Evolutionary conservation across 1,140 invertebrate genomes (phyloP).

Genomic region (Macrocentrus cingulum): DNA sequence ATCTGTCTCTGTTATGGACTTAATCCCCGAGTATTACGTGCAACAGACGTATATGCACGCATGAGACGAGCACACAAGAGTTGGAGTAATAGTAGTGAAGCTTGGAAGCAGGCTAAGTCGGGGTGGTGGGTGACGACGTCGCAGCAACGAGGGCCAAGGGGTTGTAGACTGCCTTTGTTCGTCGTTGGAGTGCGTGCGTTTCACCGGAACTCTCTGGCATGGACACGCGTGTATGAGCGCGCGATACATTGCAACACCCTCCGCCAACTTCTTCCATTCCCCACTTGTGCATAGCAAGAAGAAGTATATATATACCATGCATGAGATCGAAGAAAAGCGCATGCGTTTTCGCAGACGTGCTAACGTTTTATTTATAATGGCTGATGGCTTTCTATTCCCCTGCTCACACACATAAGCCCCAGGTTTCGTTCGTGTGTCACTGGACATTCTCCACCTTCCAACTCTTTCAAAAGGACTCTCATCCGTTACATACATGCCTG

Average conservation of each 20-base stretch:
- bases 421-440: neutral
- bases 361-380: conserved; percentile 56
- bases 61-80: neutral
- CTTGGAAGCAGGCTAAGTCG: conserved; percentile 1
- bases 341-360: conserved; percentile 19
- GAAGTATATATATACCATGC: conserved; percentile 7
- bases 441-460: too few species aligned
- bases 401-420: conserved; percentile 16
- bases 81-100: neutral
- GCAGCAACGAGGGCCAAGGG: conserved; percentile 8
- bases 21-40: conserved; percentile 9
- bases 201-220: conserved; percentile 29
- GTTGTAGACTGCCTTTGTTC: conserved; percentile 44
- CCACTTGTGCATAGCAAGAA: conserved; percentile 11
- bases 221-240: neutral
- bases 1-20: too few species aligned
- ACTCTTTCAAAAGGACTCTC: too few species aligned
- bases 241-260: neutral
- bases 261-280: neutral
- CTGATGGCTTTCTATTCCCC: conserved; percentile 51
- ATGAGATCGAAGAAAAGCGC: neutral
- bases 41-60: conserved; percentile 20
- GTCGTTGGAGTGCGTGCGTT: conserved; percentile 39
- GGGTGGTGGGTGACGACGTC: neutral
- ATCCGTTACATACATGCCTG: too few species aligned